Evolutionary conservation across 2,888 invertebrate genomes (phyloP).

Genomic region (Aleiodes leptofemur): DNA sequence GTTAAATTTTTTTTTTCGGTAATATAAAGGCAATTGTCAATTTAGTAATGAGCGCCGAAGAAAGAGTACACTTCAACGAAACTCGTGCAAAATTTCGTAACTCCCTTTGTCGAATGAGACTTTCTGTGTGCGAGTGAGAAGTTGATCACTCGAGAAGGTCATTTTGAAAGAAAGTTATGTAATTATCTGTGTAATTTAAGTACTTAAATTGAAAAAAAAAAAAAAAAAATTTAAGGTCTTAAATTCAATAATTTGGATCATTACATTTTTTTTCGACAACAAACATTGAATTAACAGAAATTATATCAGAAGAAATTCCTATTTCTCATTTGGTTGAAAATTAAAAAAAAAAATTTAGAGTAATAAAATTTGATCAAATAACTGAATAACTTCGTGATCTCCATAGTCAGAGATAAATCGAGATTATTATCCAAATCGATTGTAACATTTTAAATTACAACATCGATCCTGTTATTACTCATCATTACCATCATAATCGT

Average conservation of each 20-base stretch:
- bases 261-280: no score
- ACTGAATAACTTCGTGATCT: neutral
- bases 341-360: neutral
- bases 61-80: neutral
- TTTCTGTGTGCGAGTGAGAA: neutral
- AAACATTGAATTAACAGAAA: no score
- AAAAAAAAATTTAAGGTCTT: no score
- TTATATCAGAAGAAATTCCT: no score
- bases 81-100: neutral
- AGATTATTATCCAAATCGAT: conserved; percentile 20
- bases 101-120: neutral
- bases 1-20: no score
- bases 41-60: neutral
- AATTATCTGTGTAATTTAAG: no score
- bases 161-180: no score
- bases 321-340: no score
- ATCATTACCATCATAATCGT: conserved; percentile 25
- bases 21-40: neutral
- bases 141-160: no score
- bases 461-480: conserved; percentile 19
- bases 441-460: conserved; percentile 6
- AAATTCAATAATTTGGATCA: no score
- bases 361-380: neutral
- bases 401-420: neutral
- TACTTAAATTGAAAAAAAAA: no score